A percentile compares a stretch with the other conserved stretches of the same genome.
These are phyloP conservation scores for Myripristis jacobus DNA, from an alignment of 2,797 vertebrate species.

Conservation along the genomic window DNA sequence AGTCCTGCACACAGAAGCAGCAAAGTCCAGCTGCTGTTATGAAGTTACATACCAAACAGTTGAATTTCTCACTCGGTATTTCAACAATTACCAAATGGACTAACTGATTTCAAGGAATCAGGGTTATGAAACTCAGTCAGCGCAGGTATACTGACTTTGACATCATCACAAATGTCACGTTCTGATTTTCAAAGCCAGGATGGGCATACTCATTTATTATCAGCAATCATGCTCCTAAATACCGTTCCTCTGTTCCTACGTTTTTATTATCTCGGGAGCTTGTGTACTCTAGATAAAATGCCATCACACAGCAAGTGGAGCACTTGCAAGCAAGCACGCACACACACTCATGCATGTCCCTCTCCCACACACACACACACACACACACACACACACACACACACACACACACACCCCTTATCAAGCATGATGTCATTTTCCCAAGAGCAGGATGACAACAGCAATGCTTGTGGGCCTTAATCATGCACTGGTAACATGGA, in stretches of 20 bases:
- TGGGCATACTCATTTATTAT: background rate
- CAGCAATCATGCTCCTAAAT: background rate
- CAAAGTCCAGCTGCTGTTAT: background rate
- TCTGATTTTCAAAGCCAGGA: background rate
- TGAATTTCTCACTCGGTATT: background rate
- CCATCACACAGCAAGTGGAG: too few species aligned
- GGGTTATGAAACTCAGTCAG: background rate
- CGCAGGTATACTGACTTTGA: constrained; percentile 18
- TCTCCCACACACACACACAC: too few species aligned
- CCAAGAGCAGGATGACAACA: background rate
- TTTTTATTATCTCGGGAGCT: too few species aligned
- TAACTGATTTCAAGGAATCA: constrained; percentile 19
- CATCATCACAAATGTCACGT: background rate
- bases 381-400: too few species aligned
- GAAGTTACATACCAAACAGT: background rate
- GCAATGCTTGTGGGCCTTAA: background rate
- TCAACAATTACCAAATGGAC: background rate
- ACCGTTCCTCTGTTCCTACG: background rate
- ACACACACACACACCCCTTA: constrained; percentile 1
- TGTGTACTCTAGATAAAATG: too few species aligned
- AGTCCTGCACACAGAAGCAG: constrained; percentile 82
- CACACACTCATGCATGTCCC: too few species aligned
- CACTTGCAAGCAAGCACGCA: too few species aligned
- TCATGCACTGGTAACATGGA: background rate
- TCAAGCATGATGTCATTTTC: background rate